A percentile compares a stretch with the other conserved stretches of the same genome.
Conservation (phyloP, 2,888 invertebrate species). For the Stegana nigrithorax region DNA sequence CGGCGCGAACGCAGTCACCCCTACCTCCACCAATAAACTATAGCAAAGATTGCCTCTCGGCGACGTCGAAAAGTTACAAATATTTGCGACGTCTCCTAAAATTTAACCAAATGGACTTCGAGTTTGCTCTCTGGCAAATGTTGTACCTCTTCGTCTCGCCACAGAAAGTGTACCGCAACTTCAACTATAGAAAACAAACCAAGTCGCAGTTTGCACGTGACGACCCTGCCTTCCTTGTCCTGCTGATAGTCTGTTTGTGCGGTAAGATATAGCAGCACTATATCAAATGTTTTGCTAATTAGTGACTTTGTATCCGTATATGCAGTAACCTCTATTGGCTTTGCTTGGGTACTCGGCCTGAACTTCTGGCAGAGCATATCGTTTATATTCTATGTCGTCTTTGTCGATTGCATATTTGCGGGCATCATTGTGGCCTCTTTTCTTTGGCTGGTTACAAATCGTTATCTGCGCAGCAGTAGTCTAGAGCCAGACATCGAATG, state of each 20-base stretch:
- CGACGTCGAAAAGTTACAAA: constrained; percentile 88
- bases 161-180: constrained; percentile 97
- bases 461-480: constrained; percentile 62
- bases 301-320: constrained; percentile 39
- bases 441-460: constrained; percentile 80
- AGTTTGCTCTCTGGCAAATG: constrained; percentile 99
- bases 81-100: constrained; percentile 86
- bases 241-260: constrained; percentile 86
- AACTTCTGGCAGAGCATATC: constrained; percentile 78
- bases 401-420: constrained; percentile 92
- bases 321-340: constrained; percentile 90
- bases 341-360: constrained; percentile 82
- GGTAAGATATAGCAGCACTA: constrained; percentile 70
- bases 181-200: constrained; percentile 97
- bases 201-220: constrained; percentile 99
- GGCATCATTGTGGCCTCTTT: constrained; percentile 88
- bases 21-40: constrained; percentile 78
- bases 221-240: constrained; percentile 97
- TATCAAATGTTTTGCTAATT: neutral
- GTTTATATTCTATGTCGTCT: constrained; percentile 90
- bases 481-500: constrained; percentile 82
- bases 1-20: constrained; percentile 72
- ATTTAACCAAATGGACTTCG: constrained; percentile 99
- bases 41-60: constrained; percentile 81
- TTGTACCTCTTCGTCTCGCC: constrained; percentile 92